Evolutionary conservation across 2,888 invertebrate species (phyloP).

Genomic region (Epistrophella euchroma): DNA sequence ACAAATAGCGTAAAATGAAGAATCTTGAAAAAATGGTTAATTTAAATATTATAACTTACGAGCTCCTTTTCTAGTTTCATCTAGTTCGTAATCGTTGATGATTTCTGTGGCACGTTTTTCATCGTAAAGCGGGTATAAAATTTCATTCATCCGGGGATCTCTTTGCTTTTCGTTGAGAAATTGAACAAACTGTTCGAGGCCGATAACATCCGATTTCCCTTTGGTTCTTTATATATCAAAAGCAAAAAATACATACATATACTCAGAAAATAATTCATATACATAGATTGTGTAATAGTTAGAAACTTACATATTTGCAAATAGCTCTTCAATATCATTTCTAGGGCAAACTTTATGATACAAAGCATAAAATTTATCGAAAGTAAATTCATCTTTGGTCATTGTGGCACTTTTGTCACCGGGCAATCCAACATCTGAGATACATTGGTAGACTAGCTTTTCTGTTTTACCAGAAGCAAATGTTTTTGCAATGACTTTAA

Average conservation of each 20-base stretch:
- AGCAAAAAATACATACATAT: not conserved
- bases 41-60: constrained; percentile 72
- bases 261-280: not conserved
- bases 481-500: constrained; percentile 97
- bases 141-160: constrained; percentile 99
- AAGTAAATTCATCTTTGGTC: constrained; percentile 97
- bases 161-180: constrained; percentile 99
- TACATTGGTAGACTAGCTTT: constrained; percentile 98
- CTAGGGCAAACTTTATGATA: constrained; percentile 99
- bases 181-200: constrained; percentile 93
- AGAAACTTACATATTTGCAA: constrained; percentile 93
- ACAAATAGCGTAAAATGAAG: no score
- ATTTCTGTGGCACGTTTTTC: constrained; percentile 96
- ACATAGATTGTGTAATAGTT: not conserved
- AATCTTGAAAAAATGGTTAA: no score
- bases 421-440: constrained; percentile 96
- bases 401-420: constrained; percentile 98
- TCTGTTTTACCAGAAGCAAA: constrained; percentile 99
- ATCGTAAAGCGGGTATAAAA: constrained; percentile 98
- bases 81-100: constrained; percentile 95
- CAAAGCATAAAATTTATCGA: constrained; percentile 98
- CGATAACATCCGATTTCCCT: constrained; percentile 94
- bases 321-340: constrained; percentile 99
- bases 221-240: constrained; percentile 88
- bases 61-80: constrained; percentile 86